Percentiles rank a stretch among this genome's conserved stretches.
These are phyloP conservation scores for Gambusia yucatana DNA, from an alignment of 2,797 vertebrate species.

Conservation along the genomic window DNA sequence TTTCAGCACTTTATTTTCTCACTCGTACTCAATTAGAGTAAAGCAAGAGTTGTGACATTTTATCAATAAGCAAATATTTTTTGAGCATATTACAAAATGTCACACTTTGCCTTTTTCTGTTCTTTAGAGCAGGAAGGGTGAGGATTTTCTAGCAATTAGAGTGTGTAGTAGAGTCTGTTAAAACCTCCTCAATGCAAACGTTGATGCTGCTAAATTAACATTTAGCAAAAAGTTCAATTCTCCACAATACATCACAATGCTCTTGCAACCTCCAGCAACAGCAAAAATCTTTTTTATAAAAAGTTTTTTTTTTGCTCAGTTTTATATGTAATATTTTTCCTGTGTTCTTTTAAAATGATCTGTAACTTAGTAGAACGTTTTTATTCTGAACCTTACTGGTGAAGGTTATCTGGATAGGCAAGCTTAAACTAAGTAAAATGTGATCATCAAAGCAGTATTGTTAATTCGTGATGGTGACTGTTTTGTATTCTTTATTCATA, in stretches of 20 bases:
- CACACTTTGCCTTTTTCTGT: background rate
- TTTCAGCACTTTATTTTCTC: background rate
- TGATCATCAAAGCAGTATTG: background rate
- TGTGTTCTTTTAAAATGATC: too few relatives aligned
- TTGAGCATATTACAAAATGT: background rate
- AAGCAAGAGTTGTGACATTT: slow-evolving; percentile 1
- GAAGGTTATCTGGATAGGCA: background rate
- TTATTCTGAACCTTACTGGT: background rate
- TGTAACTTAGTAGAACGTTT: too few relatives aligned
- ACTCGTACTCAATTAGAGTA: background rate
- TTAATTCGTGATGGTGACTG: background rate
- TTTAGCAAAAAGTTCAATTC: slow-evolving; percentile 15
- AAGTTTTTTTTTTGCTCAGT: background rate
- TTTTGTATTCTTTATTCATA: background rate
- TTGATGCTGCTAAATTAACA: slow-evolving; percentile 4
- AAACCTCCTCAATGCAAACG: slow-evolving; percentile 18
- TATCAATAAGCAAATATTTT: background rate
- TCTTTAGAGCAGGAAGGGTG: slow-evolving; percentile 13
- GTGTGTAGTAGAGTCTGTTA: slow-evolving; percentile 12
- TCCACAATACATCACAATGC: background rate
- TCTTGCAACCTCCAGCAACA: background rate
- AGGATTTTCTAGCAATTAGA: slow-evolving; percentile 28
- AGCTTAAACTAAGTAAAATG: background rate
- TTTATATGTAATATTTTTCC: background rate
- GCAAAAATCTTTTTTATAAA: background rate